These are phyloP conservation scores for Acanthis flammea DNA, from an alignment of 2,797 vertebrate genomes.

Conservation along the genomic window DNA sequence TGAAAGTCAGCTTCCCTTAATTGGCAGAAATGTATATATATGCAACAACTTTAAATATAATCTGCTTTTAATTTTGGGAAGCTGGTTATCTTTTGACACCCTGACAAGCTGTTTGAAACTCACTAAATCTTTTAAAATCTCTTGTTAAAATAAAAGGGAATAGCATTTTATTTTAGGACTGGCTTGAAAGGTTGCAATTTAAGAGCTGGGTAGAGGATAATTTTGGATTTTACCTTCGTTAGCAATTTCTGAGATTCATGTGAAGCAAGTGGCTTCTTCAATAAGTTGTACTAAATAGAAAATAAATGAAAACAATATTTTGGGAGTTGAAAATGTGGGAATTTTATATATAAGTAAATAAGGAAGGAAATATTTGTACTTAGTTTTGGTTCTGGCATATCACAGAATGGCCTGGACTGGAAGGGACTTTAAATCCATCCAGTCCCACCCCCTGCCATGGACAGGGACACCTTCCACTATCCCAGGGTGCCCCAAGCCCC, in stretches of 20 bases:
- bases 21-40: neutral
- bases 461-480: neutral
- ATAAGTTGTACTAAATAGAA: neutral
- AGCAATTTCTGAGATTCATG: neutral
- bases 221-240: neutral
- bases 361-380: neutral
- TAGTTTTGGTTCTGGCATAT: neutral
- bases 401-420: neutral
- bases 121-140: neutral
- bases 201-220: neutral
- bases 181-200: conserved; percentile 1
- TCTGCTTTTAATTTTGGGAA: conserved; percentile 40
- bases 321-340: neutral
- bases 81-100: conserved; percentile 39
- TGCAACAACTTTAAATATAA: conserved; percentile 26
- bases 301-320: neutral
- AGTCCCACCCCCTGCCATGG: fast-evolving
- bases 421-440: neutral
- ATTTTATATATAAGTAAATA: neutral
- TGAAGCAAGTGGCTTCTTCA: neutral
- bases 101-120: conserved; percentile 47
- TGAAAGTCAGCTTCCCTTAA: neutral
- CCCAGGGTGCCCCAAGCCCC: neutral
- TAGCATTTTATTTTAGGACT: conserved; percentile 9
- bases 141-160: conserved; percentile 21